phyloP scores from a whole-genome alignment of 2,113 vertebrate genomes.

The Neopipo cinnamomea region DNA sequence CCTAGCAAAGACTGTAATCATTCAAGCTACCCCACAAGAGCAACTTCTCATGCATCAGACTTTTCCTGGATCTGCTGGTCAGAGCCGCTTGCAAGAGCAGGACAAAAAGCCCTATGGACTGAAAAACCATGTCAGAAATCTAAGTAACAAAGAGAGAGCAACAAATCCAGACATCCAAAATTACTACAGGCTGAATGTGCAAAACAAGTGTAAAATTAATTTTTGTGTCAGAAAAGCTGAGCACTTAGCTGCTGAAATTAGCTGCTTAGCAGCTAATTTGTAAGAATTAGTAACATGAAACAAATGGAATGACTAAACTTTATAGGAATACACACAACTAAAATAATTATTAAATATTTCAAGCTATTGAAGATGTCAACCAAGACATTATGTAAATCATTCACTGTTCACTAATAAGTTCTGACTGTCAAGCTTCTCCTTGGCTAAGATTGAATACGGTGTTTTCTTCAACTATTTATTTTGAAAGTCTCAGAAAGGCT shows the following conservation, averaged over 20 bases:
- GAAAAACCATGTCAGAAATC: background rate
- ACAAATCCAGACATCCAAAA: background rate
- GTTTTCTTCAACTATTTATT: background rate
- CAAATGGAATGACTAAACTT: background rate
- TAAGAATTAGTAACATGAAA: background rate
- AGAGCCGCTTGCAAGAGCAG: background rate
- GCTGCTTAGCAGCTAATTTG: fast-evolving
- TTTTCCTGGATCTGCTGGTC: background rate
- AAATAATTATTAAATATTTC: background rate
- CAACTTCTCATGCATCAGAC: background rate
- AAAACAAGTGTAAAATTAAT: background rate
- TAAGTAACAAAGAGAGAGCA: background rate
- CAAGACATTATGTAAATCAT: background rate
- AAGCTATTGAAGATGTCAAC: background rate
- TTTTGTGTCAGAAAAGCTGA: background rate
- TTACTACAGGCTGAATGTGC: background rate
- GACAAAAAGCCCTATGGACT: background rate
- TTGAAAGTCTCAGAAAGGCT: background rate
- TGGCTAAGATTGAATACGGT: background rate
- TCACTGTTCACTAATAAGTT: background rate
- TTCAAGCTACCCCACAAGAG: background rate
- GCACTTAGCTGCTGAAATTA: background rate
- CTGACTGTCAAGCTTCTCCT: background rate
- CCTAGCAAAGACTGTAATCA: background rate
- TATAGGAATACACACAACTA: background rate